phyloP scores from a whole-genome alignment of 2,113 vertebrate species.

The Etheostoma spectabile region DNA sequence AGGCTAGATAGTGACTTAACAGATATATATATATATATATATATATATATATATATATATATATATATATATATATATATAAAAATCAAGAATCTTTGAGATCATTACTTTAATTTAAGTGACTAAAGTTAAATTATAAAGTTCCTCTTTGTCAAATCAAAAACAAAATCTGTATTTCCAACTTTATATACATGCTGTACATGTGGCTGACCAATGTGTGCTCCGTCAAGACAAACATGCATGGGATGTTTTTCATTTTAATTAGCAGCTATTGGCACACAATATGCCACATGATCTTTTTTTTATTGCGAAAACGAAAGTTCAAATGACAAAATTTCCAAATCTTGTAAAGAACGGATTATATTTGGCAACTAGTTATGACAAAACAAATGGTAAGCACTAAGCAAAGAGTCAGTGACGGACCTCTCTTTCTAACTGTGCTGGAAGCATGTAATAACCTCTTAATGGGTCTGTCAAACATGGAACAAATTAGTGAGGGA shows the following conservation, averaged over 20 bases:
- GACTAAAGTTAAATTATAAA: background rate
- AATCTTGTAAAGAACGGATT: background rate
- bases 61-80: no score
- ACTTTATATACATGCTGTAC: background rate
- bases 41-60: no score
- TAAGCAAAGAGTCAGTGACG: conserved; percentile 40
- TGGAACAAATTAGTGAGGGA: conserved; percentile 74
- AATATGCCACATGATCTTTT: background rate
- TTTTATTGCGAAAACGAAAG: background rate
- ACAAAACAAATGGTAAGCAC: conserved; percentile 46
- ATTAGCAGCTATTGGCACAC: background rate
- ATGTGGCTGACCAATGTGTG: background rate
- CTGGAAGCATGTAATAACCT: conserved; percentile 67
- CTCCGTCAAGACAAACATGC: background rate
- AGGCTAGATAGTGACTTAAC: no score
- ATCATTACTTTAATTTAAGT: no score
- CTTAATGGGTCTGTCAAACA: conserved; percentile 72
- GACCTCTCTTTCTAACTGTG: conserved; percentile 24
- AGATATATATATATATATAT: no score
- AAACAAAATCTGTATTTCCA: background rate
- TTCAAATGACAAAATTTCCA: background rate
- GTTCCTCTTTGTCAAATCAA: background rate
- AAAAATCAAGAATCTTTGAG: no score
- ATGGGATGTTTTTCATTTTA: background rate
- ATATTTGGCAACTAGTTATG: background rate